Conservation (phyloP, 2,888 invertebrate genomes). For the Sesia apiformis region DNA sequence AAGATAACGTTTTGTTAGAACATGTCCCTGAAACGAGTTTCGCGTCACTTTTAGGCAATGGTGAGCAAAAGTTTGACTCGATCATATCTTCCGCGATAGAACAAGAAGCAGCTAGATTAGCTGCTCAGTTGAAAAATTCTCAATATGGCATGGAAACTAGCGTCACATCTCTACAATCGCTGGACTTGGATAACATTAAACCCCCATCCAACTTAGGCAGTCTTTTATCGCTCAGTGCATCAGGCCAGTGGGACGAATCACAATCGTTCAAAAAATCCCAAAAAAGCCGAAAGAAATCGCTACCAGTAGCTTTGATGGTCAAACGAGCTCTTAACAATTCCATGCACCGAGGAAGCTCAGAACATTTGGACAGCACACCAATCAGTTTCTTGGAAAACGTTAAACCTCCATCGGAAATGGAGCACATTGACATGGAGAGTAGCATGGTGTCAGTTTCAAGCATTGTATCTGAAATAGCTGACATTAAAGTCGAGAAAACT, state of each 20-base stretch:
- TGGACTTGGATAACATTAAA: conserved; percentile 83
- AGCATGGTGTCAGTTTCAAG: conserved; percentile 91
- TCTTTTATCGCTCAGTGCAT: conserved; percentile 68
- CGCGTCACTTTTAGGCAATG: conserved; percentile 60
- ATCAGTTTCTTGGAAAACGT: conserved; percentile 84
- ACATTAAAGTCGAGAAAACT: conserved; percentile 50
- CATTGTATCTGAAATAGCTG: conserved; percentile 85
- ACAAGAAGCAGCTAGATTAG: conserved; percentile 82
- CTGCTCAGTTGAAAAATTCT: conserved; percentile 49
- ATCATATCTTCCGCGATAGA: conserved; percentile 84
- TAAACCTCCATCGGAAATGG: conserved; percentile 89
- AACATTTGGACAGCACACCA: conserved; percentile 76
- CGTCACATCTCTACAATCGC: conserved; percentile 72
- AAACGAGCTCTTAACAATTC: conserved; percentile 79
- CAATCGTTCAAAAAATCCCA: conserved; percentile 45
- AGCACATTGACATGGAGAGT: conserved; percentile 84
- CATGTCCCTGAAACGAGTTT: conserved; percentile 45
- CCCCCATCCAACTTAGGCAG: conserved; percentile 87
- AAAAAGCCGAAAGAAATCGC: conserved; percentile 77
- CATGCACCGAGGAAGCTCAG: conserved; percentile 72
- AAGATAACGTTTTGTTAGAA: conserved; percentile 25
- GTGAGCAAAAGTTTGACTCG: conserved; percentile 69
- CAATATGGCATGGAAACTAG: conserved; percentile 71
- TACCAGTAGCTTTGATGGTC: conserved; percentile 82
- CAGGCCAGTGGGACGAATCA: conserved; percentile 68